These are phyloP conservation scores for Periophthalmodon schlosseri DNA, from an alignment of 2,113 vertebrate genomes.

Conservation along the genomic window DNA sequence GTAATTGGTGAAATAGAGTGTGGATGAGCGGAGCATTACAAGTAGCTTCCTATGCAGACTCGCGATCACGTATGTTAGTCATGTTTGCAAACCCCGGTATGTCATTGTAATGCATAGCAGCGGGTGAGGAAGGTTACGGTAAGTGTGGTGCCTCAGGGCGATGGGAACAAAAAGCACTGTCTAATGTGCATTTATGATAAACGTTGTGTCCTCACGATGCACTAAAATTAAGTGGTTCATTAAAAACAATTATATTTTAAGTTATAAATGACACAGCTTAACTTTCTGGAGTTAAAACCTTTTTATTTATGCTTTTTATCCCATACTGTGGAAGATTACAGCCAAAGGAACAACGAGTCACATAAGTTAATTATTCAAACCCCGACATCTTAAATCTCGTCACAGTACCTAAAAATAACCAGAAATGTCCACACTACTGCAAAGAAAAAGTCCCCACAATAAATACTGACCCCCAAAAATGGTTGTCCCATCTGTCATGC, in stretches of 20 bases:
- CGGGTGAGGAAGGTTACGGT: neutral
- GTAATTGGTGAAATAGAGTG: slow-evolving; percentile 1
- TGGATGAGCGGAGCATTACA: slow-evolving; percentile 18
- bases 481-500: too few relatives aligned
- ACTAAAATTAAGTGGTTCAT: neutral
- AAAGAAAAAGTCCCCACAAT: too few relatives aligned
- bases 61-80: slow-evolving; percentile 33
- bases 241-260: neutral
- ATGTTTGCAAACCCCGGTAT: slow-evolving; percentile 22
- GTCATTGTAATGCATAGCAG: slow-evolving; percentile 17
- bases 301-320: too few relatives aligned
- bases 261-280: too few relatives aligned
- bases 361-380: too few relatives aligned
- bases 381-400: too few relatives aligned
- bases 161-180: slow-evolving; percentile 1
- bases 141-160: neutral
- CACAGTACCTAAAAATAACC: too few relatives aligned
- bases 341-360: too few relatives aligned
- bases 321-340: neutral
- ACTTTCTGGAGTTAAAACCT: too few relatives aligned
- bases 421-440: too few relatives aligned
- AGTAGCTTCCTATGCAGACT: neutral
- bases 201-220: neutral
- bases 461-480: too few relatives aligned
- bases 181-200: neutral